Base-by-base conservation (phyloP, 1,140 invertebrate genomes). In the Stegodyphus dumicola region DNA sequence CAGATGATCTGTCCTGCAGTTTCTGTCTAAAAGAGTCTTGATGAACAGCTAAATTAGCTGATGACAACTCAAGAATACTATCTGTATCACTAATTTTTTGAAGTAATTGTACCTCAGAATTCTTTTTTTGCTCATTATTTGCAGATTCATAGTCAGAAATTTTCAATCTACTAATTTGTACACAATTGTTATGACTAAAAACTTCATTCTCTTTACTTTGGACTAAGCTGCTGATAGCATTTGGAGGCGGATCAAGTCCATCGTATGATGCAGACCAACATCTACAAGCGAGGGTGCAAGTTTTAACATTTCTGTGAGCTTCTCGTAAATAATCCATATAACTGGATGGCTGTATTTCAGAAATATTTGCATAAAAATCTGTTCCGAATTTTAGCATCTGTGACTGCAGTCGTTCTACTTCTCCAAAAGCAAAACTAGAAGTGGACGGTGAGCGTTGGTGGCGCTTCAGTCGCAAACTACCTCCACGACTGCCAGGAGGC, bases 261-360 rank as follows among this genome's bases (percentile, higher is more conserved):
- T 95, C 93, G 88, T 96, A 97, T 18, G 91, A 92, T 81, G 93
- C 94, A 9, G 92, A 94, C 97, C 97, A 98, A 73, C 92, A 91
- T 0, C 90, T 89, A 88, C 95, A 97, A 0, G 95, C 95, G 13
- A 93, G 90, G 70, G 93, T 92, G 90, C 95, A 95, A 7, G 93
- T 91, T 48, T 92, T 91, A 56, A 98, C 95, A 89, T 94, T 94
- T 88, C 93, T 92, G 84, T 94, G 92, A 3, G 96, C 96, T 89
- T 97, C 95, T 88, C 94, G 94, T 15, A 98, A 91, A 88, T 92
- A 92, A 54, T 92, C 90, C 52, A 90, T 88, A 87, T 92, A 92
- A n/a, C 73, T 80, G 7, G 85, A 80, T 69, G n/a, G 75, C 11
- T 86, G 69, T 5, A 33, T 13, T 33, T 85, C 81, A 76, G 53